These are phyloP conservation scores for Philotrypesis tridentata DNA, from an alignment of 1,140 invertebrate genomes.

Conservation along the genomic window DNA sequence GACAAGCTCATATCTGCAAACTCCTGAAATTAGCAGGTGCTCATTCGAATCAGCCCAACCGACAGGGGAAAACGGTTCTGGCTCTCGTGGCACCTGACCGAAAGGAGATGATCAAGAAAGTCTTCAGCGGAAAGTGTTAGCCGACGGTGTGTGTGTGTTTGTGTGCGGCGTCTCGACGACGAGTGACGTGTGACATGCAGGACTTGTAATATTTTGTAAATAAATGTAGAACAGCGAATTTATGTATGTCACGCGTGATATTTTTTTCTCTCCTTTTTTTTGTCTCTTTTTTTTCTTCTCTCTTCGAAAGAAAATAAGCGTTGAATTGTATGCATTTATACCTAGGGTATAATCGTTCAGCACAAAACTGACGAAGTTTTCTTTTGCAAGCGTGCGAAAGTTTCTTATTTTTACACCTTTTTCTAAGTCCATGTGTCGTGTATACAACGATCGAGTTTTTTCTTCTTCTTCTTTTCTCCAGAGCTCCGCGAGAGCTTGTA, in stretches of 20 bases:
- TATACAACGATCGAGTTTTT: too few relatives aligned
- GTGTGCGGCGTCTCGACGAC: too few relatives aligned
- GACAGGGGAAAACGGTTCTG: constrained; percentile 56
- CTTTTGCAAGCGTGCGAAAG: too few relatives aligned
- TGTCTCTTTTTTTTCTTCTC: too few relatives aligned
- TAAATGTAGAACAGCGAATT: neutral
- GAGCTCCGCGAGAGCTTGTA: neutral
- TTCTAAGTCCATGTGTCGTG: too few relatives aligned
- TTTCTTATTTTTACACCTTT: neutral
- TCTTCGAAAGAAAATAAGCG: neutral
- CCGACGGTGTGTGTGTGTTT: neutral
- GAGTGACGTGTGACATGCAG: neutral
- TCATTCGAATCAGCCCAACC: constrained; percentile 54
- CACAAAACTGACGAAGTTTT: too few relatives aligned
- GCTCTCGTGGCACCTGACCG: constrained; percentile 53
- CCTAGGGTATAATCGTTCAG: neutral
- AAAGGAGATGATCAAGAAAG: constrained; percentile 52
- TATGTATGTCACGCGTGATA: neutral
- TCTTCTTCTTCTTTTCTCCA: too few relatives aligned
- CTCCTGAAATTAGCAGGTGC: constrained; percentile 56
- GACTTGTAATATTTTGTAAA: constrained; percentile 39
- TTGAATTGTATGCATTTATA: neutral
- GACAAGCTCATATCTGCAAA: constrained; percentile 56
- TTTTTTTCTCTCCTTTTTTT: too few relatives aligned
- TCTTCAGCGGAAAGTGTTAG: constrained; percentile 48